Evolutionary conservation across 92 coral and sea anemone genomes (phyloP).

Genomic region (Porites divaricata): DNA sequence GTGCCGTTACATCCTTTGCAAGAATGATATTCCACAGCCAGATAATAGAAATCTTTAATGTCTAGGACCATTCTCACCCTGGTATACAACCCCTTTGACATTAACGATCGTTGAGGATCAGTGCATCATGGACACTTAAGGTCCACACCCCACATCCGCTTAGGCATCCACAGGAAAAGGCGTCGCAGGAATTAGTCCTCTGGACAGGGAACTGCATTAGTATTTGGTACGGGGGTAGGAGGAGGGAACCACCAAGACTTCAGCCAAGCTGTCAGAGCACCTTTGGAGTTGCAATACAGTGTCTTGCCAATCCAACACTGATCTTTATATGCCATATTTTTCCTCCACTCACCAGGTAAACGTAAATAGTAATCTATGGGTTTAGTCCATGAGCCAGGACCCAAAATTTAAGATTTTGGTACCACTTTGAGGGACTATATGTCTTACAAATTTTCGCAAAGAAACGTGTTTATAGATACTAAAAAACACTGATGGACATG

Average conservation of each 20-base stretch:
- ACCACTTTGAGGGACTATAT: slow-evolving; percentile 29
- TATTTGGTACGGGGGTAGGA: slow-evolving; percentile 30
- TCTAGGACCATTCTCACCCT: too few relatives aligned
- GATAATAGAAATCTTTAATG: too few relatives aligned
- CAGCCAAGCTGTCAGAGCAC: slow-evolving; percentile 4
- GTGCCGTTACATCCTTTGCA: too few relatives aligned
- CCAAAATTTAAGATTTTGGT: slow-evolving; percentile 31
- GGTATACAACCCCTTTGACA: slow-evolving; percentile 56
- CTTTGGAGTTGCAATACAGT: slow-evolving; percentile 45
- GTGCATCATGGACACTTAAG: slow-evolving; percentile 38
- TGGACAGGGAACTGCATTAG: neutral
- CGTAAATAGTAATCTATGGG: too few relatives aligned
- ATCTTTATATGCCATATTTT: slow-evolving; percentile 42
- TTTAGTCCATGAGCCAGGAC: slow-evolving; percentile 39
- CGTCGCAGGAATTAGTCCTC: slow-evolving; percentile 38
- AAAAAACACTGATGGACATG: slow-evolving; percentile 32
- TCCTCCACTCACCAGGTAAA: slow-evolving; percentile 50
- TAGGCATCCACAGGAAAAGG: slow-evolving; percentile 65
- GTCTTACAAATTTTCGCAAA: slow-evolving; percentile 21
- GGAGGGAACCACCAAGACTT: slow-evolving; percentile 53
- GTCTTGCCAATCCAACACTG: too few relatives aligned
- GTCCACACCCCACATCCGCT: slow-evolving; percentile 49
- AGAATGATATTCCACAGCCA: too few relatives aligned
- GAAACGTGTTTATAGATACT: slow-evolving; percentile 25
- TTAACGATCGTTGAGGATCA: neutral